Base-by-base conservation (phyloP, 2,113 vertebrate genomes). In the Morone chrysops region DNA sequence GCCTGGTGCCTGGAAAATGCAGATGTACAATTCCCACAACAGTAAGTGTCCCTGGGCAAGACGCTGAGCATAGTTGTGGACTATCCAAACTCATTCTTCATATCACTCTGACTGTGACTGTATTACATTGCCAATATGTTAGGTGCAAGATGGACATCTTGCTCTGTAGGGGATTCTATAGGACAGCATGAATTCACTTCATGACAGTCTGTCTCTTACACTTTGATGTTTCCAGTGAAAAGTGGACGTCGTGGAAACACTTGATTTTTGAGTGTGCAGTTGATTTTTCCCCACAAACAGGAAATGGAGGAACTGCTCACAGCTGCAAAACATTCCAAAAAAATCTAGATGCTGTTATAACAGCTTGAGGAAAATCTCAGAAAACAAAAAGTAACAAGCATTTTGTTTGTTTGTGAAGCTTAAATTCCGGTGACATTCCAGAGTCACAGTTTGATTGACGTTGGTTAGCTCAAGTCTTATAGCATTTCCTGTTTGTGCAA, bases 1-100 rank as follows among this genome's bases (percentile, higher is more conserved):
- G 45, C 45, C 50, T 4, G 31, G 31, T 31, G 48, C 62, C 40
- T 9, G 12, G 38, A 78, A 31, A 74, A 73, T 14, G n/a, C 78
- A 83, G 85, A 81, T 76, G 83, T 61, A 2, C 48, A 11, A 60
- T 67, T 86, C 48, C 74, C 70, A 78, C 47, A 65, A 40, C 66
- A 36, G n/a, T 47, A 7, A 1, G 53, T 48, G 53, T 17, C 25
- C 5, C 38, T 2, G 13, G 47, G 57, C 48, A 10, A 22, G 17
- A 75, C 17, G 18, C 36, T 45, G 36, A 45, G 25, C 41, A 51
- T 11, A 7, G 20, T 13, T 75, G 57, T 18, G 22, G 22, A 72
- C 18, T 6, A 57, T 7, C 12, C 18, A 65, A 65, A 40, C 9
- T 14, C 36, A 9, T 17, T 53, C 67, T 50, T 62, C 16, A 47